These are phyloP conservation scores for Laothoe populi DNA, from an alignment of 2,888 invertebrate genomes.

Conservation along the genomic window DNA sequence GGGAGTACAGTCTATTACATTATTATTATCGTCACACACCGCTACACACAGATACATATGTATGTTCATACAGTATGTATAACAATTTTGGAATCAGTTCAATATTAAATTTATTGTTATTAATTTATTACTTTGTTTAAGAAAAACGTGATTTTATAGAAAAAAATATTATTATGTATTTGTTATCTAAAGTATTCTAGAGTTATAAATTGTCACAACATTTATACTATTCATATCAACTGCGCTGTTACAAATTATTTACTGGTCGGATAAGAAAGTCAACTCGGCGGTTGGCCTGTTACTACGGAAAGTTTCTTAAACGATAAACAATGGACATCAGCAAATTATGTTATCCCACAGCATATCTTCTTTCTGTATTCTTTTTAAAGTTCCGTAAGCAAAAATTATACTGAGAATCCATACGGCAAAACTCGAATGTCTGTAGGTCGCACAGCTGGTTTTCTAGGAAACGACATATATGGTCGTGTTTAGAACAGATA, in stretches of 20 bases:
- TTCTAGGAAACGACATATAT: not conserved
- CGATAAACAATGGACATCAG: constrained; percentile 1
- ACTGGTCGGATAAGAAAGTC: constrained; percentile 9
- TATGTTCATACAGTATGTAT: no score
- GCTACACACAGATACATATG: not conserved
- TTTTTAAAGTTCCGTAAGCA: not conserved
- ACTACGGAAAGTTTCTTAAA: constrained; percentile 15
- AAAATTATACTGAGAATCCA: not conserved
- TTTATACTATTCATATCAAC: not conserved
- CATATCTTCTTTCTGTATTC: not conserved
- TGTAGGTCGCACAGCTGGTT: not conserved
- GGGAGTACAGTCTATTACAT: not conserved
- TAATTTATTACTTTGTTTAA: no score
- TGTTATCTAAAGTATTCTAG: not conserved
- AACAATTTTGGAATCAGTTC: no score
- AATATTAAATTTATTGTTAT: no score
- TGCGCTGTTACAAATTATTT: not conserved
- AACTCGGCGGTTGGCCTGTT: not conserved
- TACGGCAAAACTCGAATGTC: not conserved
- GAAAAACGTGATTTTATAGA: no score
- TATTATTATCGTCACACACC: not conserved
- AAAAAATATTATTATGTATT: not conserved
- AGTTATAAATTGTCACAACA: not conserved
- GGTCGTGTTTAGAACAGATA: not conserved
- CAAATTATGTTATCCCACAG: not conserved